A percentile compares a stretch with the other conserved stretches of the same genome.
Conservation (phyloP, 1,140 invertebrate genomes). For the Sitobion miscanthi region DNA sequence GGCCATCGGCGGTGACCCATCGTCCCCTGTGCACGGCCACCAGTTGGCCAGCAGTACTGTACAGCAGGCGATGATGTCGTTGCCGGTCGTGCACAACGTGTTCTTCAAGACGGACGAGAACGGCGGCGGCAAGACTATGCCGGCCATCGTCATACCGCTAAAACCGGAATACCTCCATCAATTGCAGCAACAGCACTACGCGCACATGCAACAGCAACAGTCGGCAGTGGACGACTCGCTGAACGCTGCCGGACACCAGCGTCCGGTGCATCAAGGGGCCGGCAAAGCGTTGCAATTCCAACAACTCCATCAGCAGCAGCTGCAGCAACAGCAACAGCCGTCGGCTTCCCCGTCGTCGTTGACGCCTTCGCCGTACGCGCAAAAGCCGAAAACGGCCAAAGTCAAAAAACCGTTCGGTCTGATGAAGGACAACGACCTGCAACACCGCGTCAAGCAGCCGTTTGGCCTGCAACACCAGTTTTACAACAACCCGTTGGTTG, state of each 20-base stretch:
- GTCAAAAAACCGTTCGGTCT: slow-evolving; percentile 15
- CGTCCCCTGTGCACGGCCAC: not conserved
- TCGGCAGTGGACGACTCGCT: not conserved
- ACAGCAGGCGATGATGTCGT: slow-evolving; percentile 49
- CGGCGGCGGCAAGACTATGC: slow-evolving; percentile 46
- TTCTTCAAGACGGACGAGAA: slow-evolving; percentile 52
- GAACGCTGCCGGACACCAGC: slow-evolving; percentile 9
- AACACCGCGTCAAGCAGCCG: slow-evolving; percentile 47
- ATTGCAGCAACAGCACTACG: slow-evolving; percentile 37
- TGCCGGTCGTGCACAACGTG: slow-evolving; percentile 54
- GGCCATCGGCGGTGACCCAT: not conserved
- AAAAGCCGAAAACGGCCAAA: slow-evolving; percentile 22
- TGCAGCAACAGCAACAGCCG: not conserved
- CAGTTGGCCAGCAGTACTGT: slow-evolving; percentile 25
- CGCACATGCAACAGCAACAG: not conserved
- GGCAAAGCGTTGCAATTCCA: not conserved
- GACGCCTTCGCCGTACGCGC: not conserved
- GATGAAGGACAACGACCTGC: slow-evolving; percentile 17
- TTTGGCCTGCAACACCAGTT: slow-evolving; percentile 33
- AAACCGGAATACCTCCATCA: slow-evolving; percentile 52
- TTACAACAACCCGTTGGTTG: not conserved
- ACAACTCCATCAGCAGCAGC: not conserved
- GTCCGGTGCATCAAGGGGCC: not conserved
- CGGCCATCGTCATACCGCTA: slow-evolving; percentile 43
- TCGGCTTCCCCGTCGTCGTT: not conserved